These are phyloP conservation scores for Adelphocoris suturalis DNA, from an alignment of 2,888 invertebrate species.

Conservation along the genomic window DNA sequence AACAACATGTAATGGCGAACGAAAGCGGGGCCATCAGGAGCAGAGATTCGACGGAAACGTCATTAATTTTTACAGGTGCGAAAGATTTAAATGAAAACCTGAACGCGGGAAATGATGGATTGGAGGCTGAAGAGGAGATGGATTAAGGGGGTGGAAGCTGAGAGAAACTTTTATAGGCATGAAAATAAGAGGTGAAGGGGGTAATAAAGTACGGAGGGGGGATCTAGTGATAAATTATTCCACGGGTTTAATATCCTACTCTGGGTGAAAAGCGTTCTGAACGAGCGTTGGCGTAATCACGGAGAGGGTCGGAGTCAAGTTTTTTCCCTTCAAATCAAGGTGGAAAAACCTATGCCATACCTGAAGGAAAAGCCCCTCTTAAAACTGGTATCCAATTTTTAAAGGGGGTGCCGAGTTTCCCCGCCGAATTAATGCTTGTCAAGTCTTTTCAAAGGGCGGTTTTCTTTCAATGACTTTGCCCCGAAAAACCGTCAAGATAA, in stretches of 20 bases:
- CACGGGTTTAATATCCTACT: constrained; percentile 43
- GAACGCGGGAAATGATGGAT: constrained; percentile 47
- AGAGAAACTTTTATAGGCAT: constrained; percentile 43
- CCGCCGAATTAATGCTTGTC: constrained; percentile 37
- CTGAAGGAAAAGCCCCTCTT: neutral
- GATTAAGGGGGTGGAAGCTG: neutral
- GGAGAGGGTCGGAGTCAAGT: constrained; percentile 29
- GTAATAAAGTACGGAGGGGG: constrained; percentile 42
- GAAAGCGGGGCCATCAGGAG: neutral
- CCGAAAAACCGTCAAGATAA: constrained; percentile 6
- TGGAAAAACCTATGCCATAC: constrained; percentile 4
- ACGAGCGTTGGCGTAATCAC: constrained; percentile 49
- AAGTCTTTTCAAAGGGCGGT: neutral
- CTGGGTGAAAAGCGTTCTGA: neutral
- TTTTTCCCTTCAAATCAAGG: neutral
- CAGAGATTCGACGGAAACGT: neutral
- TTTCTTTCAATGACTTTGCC: constrained; percentile 4
- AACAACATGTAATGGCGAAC: neutral
- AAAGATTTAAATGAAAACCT: constrained; percentile 27
- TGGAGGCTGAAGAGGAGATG: constrained; percentile 4
- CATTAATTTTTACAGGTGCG: constrained; percentile 28
- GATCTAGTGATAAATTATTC: constrained; percentile 51
- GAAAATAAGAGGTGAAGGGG: constrained; percentile 42
- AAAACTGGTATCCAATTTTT: neutral
- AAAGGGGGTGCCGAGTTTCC: neutral